Base-by-base conservation (phyloP, 2,113 vertebrate genomes). In the Puntigrus tetrazona region DNA sequence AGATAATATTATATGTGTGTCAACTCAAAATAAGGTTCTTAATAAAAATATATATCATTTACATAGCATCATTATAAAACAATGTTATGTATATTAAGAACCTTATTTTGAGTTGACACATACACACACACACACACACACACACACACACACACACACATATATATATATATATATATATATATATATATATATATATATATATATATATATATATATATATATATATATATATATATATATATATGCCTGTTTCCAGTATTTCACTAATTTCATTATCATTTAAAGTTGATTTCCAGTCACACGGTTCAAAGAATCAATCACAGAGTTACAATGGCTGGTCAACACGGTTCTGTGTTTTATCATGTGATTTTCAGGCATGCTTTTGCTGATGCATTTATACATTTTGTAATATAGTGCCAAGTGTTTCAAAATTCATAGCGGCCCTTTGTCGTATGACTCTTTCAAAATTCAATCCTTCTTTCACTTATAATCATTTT, bases 201-300 rank as follows among this genome's bases (percentile, higher is more conserved):
- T n/a, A n/a, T n/a, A n/a, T n/a, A n/a, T n/a, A n/a, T n/a, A n/a
- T n/a, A n/a, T n/a, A n/a, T n/a, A n/a, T n/a, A n/a, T n/a, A n/a
- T n/a, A n/a, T n/a, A n/a, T n/a, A n/a, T n/a, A n/a, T n/a, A n/a
- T n/a, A n/a, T n/a, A n/a, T n/a, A n/a, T n/a, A n/a, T n/a, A n/a
- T n/a, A n/a, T n/a, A n/a, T n/a, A n/a, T n/a, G 29, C 31, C 16
- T 36, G 7, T n/a, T 38, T 38, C 18, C 18, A 41, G 4, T 9
- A 41, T 38, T 70, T 38, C 34, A 36, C 1, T 65, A 2, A n/a
- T 10, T 20, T 34, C 22, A 69, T 69, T 70, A 22, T 9, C 7
- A 22, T 38, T 65, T 67, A 34, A 61, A 63, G 29, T 31, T 65
- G 63, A 67, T 67, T 67, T 67, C 29, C 63, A 67, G 63, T 34